Evolutionary conservation across 2,888 invertebrate genomes (phyloP), one percentile per base, ranked within the genome.

Genomic region (Acronicta leporina): DNA sequence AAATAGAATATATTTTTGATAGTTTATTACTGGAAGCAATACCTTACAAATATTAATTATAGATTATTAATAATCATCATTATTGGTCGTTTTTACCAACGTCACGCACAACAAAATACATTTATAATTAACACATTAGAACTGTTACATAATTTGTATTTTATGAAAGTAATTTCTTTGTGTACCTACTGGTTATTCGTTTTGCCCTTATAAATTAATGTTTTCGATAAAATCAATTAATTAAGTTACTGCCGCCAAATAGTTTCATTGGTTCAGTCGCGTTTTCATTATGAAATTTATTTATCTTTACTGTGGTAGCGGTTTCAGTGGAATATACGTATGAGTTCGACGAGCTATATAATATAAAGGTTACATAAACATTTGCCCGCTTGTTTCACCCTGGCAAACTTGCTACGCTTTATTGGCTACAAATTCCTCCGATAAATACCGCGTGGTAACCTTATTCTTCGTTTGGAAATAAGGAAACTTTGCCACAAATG

Each of bases 361-460:
- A n/a, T n/a, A 38, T 46, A 46, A 15, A 46, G 11, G 30, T 47
- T 25, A 53, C 38, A 43, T 50, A 53, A 50, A 25, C 20, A 30
- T 35, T 9, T 27, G 35, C 15, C 44, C 47, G 16, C 20, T 13
- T 49, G 25, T 56, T 54, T 35, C 56, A 41, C 49, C 63, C 56
- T 48, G 40, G 57, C 38, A 59, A 75, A 61, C 63, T 73, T 63
- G 58, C 16, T 48, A 61, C 20, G 27, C 33, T 75, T 71, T 71
- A 75, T 77, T 75, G 75, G 63, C 47, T 63, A 68, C 56, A 68
- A 77, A 80, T 81, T 80, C 77, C 70, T 70, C 59, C 69, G 65
- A 78, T 78, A 77, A 81, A 80, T 80, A 73, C 63, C 75, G 61
- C 16, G 66, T 63, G 55, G 67, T 68, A 64, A 61, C 63, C 64